These are phyloP conservation scores for Lycaena phlaeas DNA, from an alignment of 2,888 invertebrate genomes.

Conservation along the genomic window DNA sequence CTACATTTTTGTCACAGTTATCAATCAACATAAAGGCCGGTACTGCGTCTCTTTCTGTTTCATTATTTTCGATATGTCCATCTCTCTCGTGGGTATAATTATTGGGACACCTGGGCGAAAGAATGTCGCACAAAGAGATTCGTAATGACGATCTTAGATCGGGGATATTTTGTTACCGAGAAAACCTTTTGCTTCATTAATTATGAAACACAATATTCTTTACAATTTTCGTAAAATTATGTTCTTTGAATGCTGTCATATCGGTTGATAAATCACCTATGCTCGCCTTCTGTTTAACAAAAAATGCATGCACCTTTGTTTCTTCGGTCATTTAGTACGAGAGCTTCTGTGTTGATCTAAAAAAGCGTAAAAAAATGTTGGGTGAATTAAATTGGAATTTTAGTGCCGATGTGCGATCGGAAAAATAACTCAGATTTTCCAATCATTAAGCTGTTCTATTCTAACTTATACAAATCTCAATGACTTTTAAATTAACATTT, in stretches of 20 bases:
- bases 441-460: too few relatives aligned
- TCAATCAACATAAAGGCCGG: slow-evolving; percentile 68
- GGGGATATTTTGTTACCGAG: slow-evolving; percentile 67
- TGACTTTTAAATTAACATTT: too few relatives aligned
- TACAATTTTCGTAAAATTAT: slow-evolving; percentile 66
- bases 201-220: slow-evolving; percentile 70
- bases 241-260: slow-evolving; percentile 59
- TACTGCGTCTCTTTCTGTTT: slow-evolving; percentile 33
- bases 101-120: slow-evolving; percentile 71
- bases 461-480: too few relatives aligned
- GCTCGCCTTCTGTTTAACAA: slow-evolving; percentile 41
- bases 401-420: too few relatives aligned
- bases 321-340: slow-evolving; percentile 18
- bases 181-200: slow-evolving; percentile 71
- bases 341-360: slow-evolving; percentile 21
- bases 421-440: too few relatives aligned
- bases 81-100: slow-evolving; percentile 62
- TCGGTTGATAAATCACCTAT: slow-evolving; percentile 57
- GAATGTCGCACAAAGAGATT: slow-evolving; percentile 72
- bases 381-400: too few relatives aligned
- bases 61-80: slow-evolving; percentile 26
- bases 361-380: too few relatives aligned
- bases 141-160: slow-evolving; percentile 71
- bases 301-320: slow-evolving; percentile 18
- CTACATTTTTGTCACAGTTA: slow-evolving; percentile 74